Conservation (phyloP, 2,888 invertebrate species). For the Tetheella fluctuosa region DNA sequence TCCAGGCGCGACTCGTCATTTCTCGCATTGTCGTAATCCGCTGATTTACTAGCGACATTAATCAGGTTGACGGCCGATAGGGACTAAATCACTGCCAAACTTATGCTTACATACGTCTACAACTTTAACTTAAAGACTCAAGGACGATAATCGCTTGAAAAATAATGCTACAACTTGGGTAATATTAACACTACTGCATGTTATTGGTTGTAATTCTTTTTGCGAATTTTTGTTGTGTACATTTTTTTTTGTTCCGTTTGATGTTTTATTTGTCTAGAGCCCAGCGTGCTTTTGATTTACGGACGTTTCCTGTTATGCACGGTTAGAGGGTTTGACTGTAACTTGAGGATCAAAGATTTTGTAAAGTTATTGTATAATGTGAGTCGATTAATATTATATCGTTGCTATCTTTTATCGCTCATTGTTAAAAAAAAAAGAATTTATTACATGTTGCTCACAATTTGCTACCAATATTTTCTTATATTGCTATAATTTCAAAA, state of each 20-base stretch:
- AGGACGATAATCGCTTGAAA: slow-evolving; percentile 44
- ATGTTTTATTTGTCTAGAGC: slow-evolving; percentile 75
- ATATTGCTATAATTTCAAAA: too few species aligned
- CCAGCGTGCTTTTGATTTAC: slow-evolving; percentile 68
- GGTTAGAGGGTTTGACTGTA: slow-evolving; percentile 68
- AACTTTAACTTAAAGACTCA: slow-evolving; percentile 49
- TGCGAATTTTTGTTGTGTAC: slow-evolving; percentile 65
- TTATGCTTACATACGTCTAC: slow-evolving; percentile 52
- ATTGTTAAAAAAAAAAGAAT: not conserved
- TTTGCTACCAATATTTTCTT: too few species aligned
- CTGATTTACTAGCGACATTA: slow-evolving; percentile 84
- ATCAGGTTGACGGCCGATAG: slow-evolving; percentile 84
- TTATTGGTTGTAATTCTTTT: slow-evolving; percentile 83
- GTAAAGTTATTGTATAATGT: slow-evolving; percentile 56
- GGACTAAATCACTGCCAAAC: slow-evolving; percentile 79
- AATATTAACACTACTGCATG: slow-evolving; percentile 79
- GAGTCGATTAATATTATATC: slow-evolving; percentile 55
- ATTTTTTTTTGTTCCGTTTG: slow-evolving; percentile 58
- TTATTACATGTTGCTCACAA: not conserved
- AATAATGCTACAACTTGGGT: slow-evolving; percentile 39
- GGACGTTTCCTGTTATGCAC: slow-evolving; percentile 69
- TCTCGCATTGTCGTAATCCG: slow-evolving; percentile 85
- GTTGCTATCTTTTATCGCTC: slow-evolving; percentile 34
- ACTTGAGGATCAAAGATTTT: slow-evolving; percentile 64
- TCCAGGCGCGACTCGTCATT: slow-evolving; percentile 83